Conservation (phyloP, 2,797 vertebrate genomes). For the Microctenopoma lineatum region DNA sequence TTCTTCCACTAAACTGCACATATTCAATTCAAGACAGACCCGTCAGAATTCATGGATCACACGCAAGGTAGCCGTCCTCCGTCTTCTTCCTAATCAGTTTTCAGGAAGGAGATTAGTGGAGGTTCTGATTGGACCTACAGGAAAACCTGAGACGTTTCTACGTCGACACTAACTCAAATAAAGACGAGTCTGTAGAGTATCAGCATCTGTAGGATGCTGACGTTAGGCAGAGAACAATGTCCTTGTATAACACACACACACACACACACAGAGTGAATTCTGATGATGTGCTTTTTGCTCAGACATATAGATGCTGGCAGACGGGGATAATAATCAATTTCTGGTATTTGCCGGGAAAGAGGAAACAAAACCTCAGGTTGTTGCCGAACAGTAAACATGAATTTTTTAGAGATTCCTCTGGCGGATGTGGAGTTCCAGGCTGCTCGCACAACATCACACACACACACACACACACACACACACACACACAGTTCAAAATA, state of each 20-base stretch:
- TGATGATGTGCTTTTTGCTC: slow-evolving; percentile 24
- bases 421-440: slow-evolving; percentile 13
- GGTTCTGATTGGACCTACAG: not conserved
- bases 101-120: slow-evolving; percentile 4
- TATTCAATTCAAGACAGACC: slow-evolving; percentile 12
- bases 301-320: slow-evolving; percentile 27
- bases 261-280: slow-evolving; percentile 11
- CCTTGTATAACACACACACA: not conserved
- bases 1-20: not conserved
- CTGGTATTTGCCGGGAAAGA: slow-evolving; percentile 25
- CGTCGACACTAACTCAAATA: not conserved
- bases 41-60: slow-evolving; percentile 30
- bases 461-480: not conserved
- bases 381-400: slow-evolving; percentile 32
- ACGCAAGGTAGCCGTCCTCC: slow-evolving; percentile 9
- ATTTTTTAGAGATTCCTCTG: slow-evolving; percentile 23
- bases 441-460: not conserved
- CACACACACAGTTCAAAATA: slow-evolving; percentile 24
- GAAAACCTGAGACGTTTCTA: not conserved
- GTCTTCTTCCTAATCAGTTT: not conserved
- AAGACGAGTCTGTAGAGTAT: not conserved
- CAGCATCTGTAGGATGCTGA: not conserved
- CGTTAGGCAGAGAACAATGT: not conserved
- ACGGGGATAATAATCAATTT: slow-evolving; percentile 33
- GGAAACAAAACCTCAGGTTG: slow-evolving; percentile 32